Evolutionary conservation across 2,113 vertebrate genomes (phyloP), one percentile per base, ranked within the genome.

Genomic region (Coptodon bakossiorum): DNA sequence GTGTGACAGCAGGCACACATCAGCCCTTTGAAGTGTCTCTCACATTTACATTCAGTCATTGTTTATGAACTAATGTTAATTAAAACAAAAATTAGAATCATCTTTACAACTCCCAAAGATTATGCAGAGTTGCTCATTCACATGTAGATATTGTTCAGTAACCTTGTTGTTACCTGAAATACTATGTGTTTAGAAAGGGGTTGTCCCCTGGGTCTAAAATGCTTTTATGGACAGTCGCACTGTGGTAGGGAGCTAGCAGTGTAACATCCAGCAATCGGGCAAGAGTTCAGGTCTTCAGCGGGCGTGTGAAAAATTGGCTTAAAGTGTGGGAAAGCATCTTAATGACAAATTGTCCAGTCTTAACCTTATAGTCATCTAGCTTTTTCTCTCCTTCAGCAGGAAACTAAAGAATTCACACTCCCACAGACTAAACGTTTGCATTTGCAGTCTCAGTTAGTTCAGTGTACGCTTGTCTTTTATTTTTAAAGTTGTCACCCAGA

Each of bases 401-500:
- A 50, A 52, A 52, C 6, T 19, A 78, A 31, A 45, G 71, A 8
- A 19, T 29, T 52, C 73, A 78, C 27, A 52, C 45, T 78, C 10
- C 45, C 71, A 50, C 71, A 50, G 27, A 76, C 6, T 76, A 50
- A 7, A 29, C 43, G 1, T 76, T 45, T 1, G 22, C 14, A 29
- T 48, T 76, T 76, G 40, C 68, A 73, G 22, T 76, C 3, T 76
- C 9, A 45, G 5, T 22, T 45, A 73, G 38, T 48, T 76, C 43
- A 31, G 16, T 8, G 71, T 50, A 12, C 4, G 9, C 24, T 6
- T 50, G 13, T 17, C 45, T 48, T 78, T 76, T 76, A 50, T 29
- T 76, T 50, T 50, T 11, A 78, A 50, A 78, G 27, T 50, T 78
- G 73, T 16, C 45, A 78, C 27, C 73, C 24, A 78, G 27, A 78